Evolutionary conservation across 2,888 invertebrate species (phyloP).

Genomic region (Unio delphinus): DNA sequence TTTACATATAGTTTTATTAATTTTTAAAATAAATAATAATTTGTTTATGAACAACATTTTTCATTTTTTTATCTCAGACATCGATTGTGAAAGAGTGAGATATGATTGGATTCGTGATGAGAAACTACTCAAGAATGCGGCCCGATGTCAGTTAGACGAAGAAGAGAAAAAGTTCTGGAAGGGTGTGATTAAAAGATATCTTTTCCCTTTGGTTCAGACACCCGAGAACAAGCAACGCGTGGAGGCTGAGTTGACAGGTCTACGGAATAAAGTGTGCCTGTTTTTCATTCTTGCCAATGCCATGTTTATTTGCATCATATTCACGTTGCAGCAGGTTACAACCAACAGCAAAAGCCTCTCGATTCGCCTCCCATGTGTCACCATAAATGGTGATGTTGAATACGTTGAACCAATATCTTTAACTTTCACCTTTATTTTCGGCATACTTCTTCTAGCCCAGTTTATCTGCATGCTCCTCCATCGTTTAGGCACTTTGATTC

Average conservation of each 20-base stretch:
- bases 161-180: constrained; percentile 93
- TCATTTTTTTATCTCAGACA: no score
- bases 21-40: no score
- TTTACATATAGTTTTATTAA: no score
- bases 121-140: not conserved
- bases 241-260: constrained; percentile 80
- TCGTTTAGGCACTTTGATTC: no score
- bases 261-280: constrained; percentile 84
- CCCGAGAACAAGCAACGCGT: constrained; percentile 77
- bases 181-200: constrained; percentile 92
- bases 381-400: not conserved
- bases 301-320: constrained; percentile 96
- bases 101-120: no score
- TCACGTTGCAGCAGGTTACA: constrained; percentile 94
- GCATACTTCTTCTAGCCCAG: not conserved
- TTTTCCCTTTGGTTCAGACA: constrained; percentile 93
- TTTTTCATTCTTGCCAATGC: constrained; percentile 97
- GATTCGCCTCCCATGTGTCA: not conserved
- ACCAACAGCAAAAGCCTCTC: not conserved
- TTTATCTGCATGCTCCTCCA: no score
- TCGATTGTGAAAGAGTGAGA: no score
- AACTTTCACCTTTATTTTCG: constrained; percentile 5
- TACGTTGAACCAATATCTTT: constrained; percentile 6
- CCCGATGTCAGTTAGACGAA: constrained; percentile 75
- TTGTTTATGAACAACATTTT: no score